Evolutionary conservation across 1,140 invertebrate genomes (phyloP), one percentile per base, ranked within the genome.

Genomic region (Melanaphis sacchari): DNA sequence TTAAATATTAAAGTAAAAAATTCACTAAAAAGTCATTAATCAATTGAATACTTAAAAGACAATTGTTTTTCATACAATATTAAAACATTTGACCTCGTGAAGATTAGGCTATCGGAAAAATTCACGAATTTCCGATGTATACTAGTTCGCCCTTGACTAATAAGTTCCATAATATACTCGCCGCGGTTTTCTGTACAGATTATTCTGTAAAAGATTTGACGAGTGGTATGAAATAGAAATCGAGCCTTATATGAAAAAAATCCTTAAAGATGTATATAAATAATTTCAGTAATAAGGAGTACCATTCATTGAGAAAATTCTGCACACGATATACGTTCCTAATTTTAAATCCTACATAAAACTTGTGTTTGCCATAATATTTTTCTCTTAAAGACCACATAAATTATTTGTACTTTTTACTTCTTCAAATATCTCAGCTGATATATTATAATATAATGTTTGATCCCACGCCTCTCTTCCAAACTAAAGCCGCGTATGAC

Each of bases 401-500:
- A 76, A 76, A 76, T 76, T n/a, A 76, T 76, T n/a, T 76, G 15
- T 76, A 76, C 59, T 76, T 76, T 76, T 76, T 18, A 76, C 59
- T n/a, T 76, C 31, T 76, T 36, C 59, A 15, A n/a, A 76, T 5
- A n/a, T 76, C 59, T 76, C 11, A 26, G 11, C 15, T 76, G 31
- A 76, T 76, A 36, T n/a, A 76, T 76, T 76, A 76, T n/a, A 76
- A n/a, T 76, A 76, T 76, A 18, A 76, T 76, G n/a, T 76, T 76
- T 1, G 15, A 76, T n/a, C 59, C 31, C 59, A n/a, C 59, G 59
- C 15, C 15, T n/a, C 59, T 22, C 11, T 5, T n/a, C 31, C 59
- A 18, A 76, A 18, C 11, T 4, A 59, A 8, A 9, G 54, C 54
- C 7, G 59, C 15, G 59, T n/a, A 76, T 76, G 31, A 2, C 31